Percentiles rank a stretch among this genome's conserved stretches.
These are phyloP conservation scores for Asteroscopus sphinx DNA, from an alignment of 2,888 invertebrate species.

Conservation along the genomic window DNA sequence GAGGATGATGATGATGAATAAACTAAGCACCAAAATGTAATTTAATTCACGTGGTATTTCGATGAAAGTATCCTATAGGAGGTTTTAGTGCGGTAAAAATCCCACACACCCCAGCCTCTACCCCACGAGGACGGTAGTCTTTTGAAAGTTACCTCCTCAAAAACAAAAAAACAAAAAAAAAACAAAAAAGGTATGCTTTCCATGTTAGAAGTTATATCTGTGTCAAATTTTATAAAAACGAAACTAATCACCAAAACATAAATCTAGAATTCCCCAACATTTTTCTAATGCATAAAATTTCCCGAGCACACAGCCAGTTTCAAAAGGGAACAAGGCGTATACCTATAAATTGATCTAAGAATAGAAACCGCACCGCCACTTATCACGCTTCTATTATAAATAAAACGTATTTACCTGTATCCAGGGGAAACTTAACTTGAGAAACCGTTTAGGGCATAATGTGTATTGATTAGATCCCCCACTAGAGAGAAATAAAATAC, in stretches of 20 bases:
- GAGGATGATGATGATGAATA: too few species aligned
- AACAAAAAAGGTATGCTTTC: too few species aligned
- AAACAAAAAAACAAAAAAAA: too few species aligned
- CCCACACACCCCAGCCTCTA: too few species aligned
- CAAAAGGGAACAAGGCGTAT: conserved; percentile 1
- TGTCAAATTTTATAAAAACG: too few species aligned
- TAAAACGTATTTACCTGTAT: conserved; percentile 57
- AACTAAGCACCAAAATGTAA: too few species aligned
- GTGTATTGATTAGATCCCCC: conserved; percentile 55
- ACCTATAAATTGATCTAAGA: conserved; percentile 55
- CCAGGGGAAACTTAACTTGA: conserved; percentile 48
- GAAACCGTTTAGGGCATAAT: conserved; percentile 51
- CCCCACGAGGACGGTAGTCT: too few species aligned
- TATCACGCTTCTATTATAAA: conserved; percentile 56
- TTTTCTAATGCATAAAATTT: background rate
- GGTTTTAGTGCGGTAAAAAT: too few species aligned
- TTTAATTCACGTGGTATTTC: too few species aligned
- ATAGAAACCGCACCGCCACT: conserved; percentile 54
- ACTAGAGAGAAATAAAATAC: conserved; percentile 55
- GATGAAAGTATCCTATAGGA: too few species aligned
- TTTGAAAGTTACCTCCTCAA: too few species aligned
- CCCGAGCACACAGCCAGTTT: background rate
- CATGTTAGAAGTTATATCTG: too few species aligned
- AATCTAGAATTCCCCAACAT: background rate
- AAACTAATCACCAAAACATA: background rate